Base-by-base conservation (phyloP, 2,113 vertebrate species). In the Loxodonta africana region DNA sequence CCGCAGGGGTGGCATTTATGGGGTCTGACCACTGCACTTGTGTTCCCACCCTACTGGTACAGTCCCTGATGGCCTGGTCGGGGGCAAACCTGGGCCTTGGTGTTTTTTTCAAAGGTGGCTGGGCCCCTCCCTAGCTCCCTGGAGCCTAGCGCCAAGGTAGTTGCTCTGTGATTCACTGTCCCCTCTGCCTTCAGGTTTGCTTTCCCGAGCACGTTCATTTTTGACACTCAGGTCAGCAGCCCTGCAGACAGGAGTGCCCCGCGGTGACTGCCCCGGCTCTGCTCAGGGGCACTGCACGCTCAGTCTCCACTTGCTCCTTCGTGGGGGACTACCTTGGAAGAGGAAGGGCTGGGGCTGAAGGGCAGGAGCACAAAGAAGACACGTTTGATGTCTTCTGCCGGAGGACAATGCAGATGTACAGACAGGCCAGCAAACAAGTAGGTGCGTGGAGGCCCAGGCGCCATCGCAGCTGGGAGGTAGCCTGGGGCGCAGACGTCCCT, bases 351-450 rank as follows among this genome's bases (percentile, higher is more conserved):
- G 97, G 99, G 46, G 98, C 98, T 83, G 98, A 98, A 48, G 48
- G 48, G 2, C 98, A 98, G 12, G 98, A 98, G 57, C 98, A 97
- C n/a, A 97, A 98, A 71, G 98, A 99, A 84, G 98, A 99, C 88
- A 99, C 98, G 2, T 99, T 99, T 88, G 99, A 99, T 41, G 96
- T 98, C 87, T 99, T 99, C 97, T 98, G 99, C 6, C 98, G 99
- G 95, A 98, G 99, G 95, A 99, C 99, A 99, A 99, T 99, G 96
- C 98, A 99, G 93, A 99, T 99, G 99, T 99, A 99, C 98, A 98
- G 98, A 76, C 98, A 99, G 99, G 96, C 97, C 98, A 94, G 98
- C 98, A 78, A 98, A 86, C 97, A 98, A 99, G 95, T 99, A 99
- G 98, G 99, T 99, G 97, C 41, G 98, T 97, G 94, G 15, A 41